These are phyloP conservation scores for Euthynnus affinis DNA, from an alignment of 2,797 vertebrate species.

Conservation along the genomic window DNA sequence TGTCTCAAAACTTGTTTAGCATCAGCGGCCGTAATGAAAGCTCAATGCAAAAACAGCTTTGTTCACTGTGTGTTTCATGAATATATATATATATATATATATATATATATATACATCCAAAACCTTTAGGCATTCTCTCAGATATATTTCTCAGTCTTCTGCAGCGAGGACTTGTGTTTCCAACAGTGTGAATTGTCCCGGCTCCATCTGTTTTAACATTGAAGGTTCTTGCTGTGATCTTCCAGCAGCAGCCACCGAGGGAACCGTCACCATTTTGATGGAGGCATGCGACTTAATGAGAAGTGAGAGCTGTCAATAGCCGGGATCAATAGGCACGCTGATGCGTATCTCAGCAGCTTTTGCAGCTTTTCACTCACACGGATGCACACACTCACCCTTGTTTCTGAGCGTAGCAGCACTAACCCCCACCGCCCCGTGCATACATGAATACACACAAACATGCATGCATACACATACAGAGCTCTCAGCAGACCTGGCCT, in stretches of 20 bases:
- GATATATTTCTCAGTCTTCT: conserved; percentile 20
- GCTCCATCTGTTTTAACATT: background rate
- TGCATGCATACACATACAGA: background rate
- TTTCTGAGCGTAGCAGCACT: background rate
- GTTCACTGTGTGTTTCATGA: conserved; percentile 19
- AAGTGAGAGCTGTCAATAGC: conserved; percentile 66
- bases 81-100: too few relatives aligned
- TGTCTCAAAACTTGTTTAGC: conserved; percentile 23
- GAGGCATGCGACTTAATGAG: conserved; percentile 66
- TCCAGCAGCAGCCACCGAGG: conserved; percentile 27
- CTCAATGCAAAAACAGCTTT: conserved; percentile 24
- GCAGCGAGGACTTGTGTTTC: background rate
- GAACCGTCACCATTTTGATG: conserved; percentile 47
- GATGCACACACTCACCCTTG: background rate
- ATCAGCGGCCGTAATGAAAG: background rate
- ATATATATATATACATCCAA: background rate
- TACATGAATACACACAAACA: background rate
- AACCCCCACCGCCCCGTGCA: background rate
- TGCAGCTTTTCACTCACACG: conserved; percentile 8
- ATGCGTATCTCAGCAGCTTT: conserved; percentile 45
- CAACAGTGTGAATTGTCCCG: background rate
- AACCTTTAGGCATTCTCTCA: conserved; percentile 5
- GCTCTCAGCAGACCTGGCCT: conserved; percentile 16
- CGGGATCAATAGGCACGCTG: conserved; percentile 49
- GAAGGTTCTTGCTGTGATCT: conserved; percentile 21